Evolutionary conservation across 1,140 invertebrate genomes (phyloP), one percentile per base, ranked within the genome.

Genomic region (Lutraria rhynchaena): DNA sequence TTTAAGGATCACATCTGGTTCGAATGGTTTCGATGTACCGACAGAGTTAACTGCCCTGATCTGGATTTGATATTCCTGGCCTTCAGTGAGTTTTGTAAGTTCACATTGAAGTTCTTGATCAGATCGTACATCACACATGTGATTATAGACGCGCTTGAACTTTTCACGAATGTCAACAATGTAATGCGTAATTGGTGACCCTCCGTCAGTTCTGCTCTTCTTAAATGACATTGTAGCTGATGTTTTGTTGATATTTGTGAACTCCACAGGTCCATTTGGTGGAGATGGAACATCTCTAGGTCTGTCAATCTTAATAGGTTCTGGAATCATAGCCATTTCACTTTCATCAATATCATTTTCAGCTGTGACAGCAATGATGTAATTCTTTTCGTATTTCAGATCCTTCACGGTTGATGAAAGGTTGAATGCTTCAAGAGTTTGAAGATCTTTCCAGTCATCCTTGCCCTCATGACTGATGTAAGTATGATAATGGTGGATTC

Each of bases 91-190:
- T 83, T 98, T 98, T 0, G 74, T 95, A n/a, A 99, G 95, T 22
- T 89, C 87, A 87, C 83, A 89, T 11, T 81, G 84, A 2, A 86
- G 81, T 29, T 83, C 78, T 37, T 53, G 60, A 97, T 96, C 85
- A 2, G 78, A 61, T 58, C 76, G 41, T 5, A 89, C 82, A 49
- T 87, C 83, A 60, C 85, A 85, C 41, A 88, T 90, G 29, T 80
- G 83, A 1, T 65, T 85, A 80, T 83, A 91, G 17, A 83, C 74
- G 19, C 86, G 84, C 61, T 87, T 87, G 84, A 83, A 90, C 29
- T 85, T 74, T 60, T 99, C 98, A 41, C 97, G 95, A 93, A 99
- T 99, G 90, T 99, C 98, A 88, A 99, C 98, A 31, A 98, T 95
- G 91, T 99, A 99, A 35, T 95, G 95, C 1, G 89, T 97, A 86